A percentile compares a stretch with the other conserved stretches of the same genome.
Conservation (phyloP, 2,797 vertebrate genomes). For the Austrolebias charrua region DNA sequence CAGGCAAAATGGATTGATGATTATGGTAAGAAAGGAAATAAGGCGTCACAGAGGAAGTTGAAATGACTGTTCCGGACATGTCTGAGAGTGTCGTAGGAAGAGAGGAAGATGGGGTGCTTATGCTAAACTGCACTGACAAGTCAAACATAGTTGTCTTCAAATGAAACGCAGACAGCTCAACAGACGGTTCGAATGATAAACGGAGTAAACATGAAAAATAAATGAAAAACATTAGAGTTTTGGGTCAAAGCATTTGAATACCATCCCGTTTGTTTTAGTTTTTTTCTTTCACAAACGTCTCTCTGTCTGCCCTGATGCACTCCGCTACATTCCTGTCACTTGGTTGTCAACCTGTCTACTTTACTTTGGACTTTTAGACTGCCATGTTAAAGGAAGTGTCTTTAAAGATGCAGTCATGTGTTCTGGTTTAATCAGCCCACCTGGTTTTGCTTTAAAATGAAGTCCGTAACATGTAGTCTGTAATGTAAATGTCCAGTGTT, state of each 20-base stretch:
- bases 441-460: conserved; percentile 8
- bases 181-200: conserved; percentile 15
- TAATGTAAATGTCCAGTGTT: conserved; percentile 13
- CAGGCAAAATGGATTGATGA: conserved; percentile 29
- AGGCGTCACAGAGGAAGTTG: conserved; percentile 26
- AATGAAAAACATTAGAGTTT: conserved; percentile 12
- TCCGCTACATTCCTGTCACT: conserved; percentile 12
- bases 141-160: conserved; percentile 20
- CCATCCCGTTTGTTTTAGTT: conserved; percentile 6
- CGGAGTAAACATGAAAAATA: background rate
- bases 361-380: conserved; percentile 32
- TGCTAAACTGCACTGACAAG: conserved; percentile 15
- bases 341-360: conserved; percentile 27
- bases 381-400: conserved; percentile 6
- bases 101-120: conserved; percentile 19
- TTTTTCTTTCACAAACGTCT: conserved; percentile 1
- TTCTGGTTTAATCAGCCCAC: conserved; percentile 17
- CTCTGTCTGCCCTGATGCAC: conserved; percentile 12
- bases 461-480: conserved; percentile 25
- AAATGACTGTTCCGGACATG: conserved; percentile 32
- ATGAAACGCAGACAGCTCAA: conserved; percentile 19
- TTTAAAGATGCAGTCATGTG: conserved; percentile 34
- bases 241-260: conserved; percentile 23
- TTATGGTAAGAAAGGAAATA: conserved; percentile 28
- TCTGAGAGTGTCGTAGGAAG: conserved; percentile 18